phyloP scores from a whole-genome alignment of 2,113 vertebrate genomes.

The Anarrhichthys ocellatus region DNA sequence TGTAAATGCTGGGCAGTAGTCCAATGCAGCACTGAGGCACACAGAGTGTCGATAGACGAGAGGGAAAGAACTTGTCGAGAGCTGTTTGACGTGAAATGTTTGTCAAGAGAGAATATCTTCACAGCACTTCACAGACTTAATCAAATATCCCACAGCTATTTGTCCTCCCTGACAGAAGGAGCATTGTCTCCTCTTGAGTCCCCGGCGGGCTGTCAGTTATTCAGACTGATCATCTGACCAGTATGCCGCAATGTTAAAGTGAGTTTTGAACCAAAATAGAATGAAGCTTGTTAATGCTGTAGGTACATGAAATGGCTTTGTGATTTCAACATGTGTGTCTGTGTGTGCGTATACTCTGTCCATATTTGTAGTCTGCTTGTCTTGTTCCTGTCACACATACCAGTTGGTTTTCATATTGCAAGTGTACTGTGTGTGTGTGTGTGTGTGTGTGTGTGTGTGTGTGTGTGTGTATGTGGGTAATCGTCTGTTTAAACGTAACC shows the following conservation, averaged over 20 bases:
- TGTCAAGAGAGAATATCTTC: conserved; percentile 35
- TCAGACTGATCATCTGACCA: conserved; percentile 27
- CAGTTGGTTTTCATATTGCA: too few species aligned
- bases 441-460: background rate
- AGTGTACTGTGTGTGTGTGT: conserved; percentile 4
- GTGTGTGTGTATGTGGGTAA: background rate
- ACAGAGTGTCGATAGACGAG: background rate
- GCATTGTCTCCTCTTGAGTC: conserved; percentile 20
- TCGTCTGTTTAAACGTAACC: background rate
- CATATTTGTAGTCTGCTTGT: background rate
- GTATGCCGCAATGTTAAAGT: background rate
- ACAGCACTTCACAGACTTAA: conserved; percentile 25
- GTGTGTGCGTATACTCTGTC: background rate
- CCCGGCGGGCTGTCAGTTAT: conserved; percentile 23
- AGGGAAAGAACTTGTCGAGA: conserved; percentile 1
- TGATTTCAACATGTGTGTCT: background rate
- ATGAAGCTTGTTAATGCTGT: background rate
- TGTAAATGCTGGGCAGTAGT: conserved; percentile 21
- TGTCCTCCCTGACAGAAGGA: conserved; percentile 33
- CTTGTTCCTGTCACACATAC: too few species aligned
- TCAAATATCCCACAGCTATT: conserved; percentile 46
- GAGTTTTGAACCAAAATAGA: background rate
- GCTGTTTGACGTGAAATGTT: background rate
- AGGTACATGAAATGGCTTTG: background rate
- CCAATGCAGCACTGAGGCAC: background rate